A percentile compares a stretch with the other conserved stretches of the same genome.
phyloP scores from a whole-genome alignment of 2,888 invertebrate species.

The Lymantria monacha region DNA sequence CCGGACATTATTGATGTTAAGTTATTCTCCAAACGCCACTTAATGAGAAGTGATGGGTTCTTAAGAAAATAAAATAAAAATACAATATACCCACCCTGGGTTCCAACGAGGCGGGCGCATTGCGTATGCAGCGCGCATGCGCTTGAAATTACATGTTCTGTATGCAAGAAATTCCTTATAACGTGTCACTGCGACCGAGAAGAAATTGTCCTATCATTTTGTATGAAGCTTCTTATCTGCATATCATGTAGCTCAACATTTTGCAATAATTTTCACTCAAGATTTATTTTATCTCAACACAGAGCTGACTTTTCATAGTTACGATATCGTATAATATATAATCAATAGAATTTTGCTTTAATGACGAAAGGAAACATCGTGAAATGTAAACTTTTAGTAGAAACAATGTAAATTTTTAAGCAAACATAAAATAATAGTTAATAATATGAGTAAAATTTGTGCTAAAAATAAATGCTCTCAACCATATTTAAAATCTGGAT shows the following conservation, averaged over 20 bases:
- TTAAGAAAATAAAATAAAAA: conserved; percentile 77
- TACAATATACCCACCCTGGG: conserved; percentile 65
- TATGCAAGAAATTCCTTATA: conserved; percentile 64
- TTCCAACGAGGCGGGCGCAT: conserved; percentile 57
- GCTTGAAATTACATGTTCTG: conserved; percentile 73
- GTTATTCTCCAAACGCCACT: conserved; percentile 80
- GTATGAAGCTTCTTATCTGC: neutral
- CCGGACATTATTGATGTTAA: conserved; percentile 80
- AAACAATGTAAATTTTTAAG: too few relatives aligned
- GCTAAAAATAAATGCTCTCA: too few relatives aligned
- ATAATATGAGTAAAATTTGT: too few relatives aligned
- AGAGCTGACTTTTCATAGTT: too few relatives aligned
- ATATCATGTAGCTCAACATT: neutral
- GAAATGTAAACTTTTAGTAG: too few relatives aligned
- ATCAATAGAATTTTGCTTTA: too few relatives aligned
- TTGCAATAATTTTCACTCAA: neutral
- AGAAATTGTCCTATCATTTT: conserved; percentile 46
- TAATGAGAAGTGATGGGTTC: conserved; percentile 83
- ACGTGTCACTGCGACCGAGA: conserved; percentile 44
- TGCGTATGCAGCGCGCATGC: conserved; percentile 69
- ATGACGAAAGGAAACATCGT: too few relatives aligned
- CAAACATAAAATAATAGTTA: too few relatives aligned
- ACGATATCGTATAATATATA: too few relatives aligned
- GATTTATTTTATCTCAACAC: conserved; percentile 1
- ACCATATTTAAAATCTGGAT: too few relatives aligned